These are phyloP conservation scores for Scaptomyza polygonia DNA, from an alignment of 2,888 invertebrate species.

Conservation along the genomic window DNA sequence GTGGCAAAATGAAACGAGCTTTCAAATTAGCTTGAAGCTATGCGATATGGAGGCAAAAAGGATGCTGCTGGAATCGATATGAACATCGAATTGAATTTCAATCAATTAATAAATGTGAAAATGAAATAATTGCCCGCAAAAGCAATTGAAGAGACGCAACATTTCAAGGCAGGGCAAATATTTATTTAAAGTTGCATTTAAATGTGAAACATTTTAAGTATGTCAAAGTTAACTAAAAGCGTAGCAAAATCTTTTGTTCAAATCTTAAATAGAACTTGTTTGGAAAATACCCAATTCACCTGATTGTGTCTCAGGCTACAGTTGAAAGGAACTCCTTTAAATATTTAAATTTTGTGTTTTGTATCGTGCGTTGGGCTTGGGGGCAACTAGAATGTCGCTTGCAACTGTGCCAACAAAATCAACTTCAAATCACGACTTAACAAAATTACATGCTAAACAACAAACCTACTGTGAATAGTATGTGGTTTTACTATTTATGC, in stretches of 20 bases:
- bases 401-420: constrained; percentile 65
- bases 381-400: constrained; percentile 23
- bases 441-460: constrained; percentile 63
- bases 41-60: constrained; percentile 9
- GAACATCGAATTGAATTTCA: constrained; percentile 50
- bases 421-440: constrained; percentile 74
- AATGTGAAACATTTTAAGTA: no score
- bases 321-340: constrained; percentile 40
- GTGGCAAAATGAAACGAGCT: constrained; percentile 21
- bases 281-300: constrained; percentile 33
- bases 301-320: constrained; percentile 19
- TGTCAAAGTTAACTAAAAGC: no score
- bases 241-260: background rate
- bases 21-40: constrained; percentile 44
- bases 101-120: constrained; percentile 59
- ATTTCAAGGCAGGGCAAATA: background rate
- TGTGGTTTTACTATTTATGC: constrained; percentile 68
- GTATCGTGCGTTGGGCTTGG: constrained; percentile 52
- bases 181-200: no score
- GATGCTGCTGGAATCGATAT: constrained; percentile 7
- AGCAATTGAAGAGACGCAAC: constrained; percentile 15
- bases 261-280: background rate
- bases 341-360: constrained; percentile 51
- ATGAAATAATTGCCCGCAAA: constrained; percentile 54
- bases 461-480: constrained; percentile 66